Percentiles rank a stretch among this genome's conserved stretches.
Conservation (phyloP, 2,888 invertebrate species). For the Odontothrips loti region DNA sequence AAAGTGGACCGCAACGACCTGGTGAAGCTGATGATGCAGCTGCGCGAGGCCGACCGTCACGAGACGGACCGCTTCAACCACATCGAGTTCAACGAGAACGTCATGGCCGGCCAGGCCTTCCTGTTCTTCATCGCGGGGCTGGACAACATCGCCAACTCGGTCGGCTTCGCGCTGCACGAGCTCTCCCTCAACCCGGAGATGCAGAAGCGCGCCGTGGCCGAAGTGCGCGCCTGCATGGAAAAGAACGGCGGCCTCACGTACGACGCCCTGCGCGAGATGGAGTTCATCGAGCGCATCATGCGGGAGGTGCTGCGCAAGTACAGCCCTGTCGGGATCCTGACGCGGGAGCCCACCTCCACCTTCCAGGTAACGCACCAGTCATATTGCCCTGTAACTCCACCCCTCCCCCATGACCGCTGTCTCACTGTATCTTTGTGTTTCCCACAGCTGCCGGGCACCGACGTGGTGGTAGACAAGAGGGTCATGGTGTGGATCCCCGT, state of each 20-base stretch:
- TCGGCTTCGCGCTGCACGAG: constrained; percentile 46
- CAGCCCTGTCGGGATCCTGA: not conserved
- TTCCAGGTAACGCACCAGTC: not conserved
- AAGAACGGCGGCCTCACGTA: constrained; percentile 43
- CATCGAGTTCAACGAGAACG: constrained; percentile 32
- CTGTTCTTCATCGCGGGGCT: constrained; percentile 34
- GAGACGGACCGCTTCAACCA: constrained; percentile 16
- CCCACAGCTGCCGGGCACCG: not conserved
- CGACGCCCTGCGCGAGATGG: constrained; percentile 46
- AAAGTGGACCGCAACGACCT: constrained; percentile 37
- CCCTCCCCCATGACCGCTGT: not conserved
- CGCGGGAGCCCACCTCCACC: not conserved
- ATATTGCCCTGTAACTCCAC: not conserved
- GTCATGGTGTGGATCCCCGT: constrained; percentile 2
- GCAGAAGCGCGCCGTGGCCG: constrained; percentile 43
- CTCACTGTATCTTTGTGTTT: not conserved
- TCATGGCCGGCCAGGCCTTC: constrained; percentile 32
- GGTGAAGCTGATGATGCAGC: constrained; percentile 35
- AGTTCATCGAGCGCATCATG: constrained; percentile 42
- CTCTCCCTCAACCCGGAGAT: constrained; percentile 44
- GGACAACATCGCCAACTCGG: constrained; percentile 43
- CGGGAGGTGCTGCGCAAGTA: constrained; percentile 15
- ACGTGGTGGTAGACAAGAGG: not conserved
- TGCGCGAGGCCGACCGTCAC: constrained; percentile 32
- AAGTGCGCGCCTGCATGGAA: constrained; percentile 43